Evolutionary conservation across 2,888 invertebrate species (phyloP).

Genomic region (Furcula furcula): DNA sequence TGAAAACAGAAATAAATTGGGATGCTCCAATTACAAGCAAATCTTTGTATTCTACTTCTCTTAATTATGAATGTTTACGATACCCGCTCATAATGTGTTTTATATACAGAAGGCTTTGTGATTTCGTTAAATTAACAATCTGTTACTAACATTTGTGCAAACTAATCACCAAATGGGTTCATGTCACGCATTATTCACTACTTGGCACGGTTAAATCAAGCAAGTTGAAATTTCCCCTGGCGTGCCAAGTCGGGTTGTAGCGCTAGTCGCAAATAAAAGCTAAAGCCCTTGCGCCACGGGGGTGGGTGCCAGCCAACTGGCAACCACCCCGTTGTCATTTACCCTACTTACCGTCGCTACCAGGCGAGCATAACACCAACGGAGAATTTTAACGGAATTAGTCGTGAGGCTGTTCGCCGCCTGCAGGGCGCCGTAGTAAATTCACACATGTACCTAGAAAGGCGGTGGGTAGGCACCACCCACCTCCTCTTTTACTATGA

Average conservation of each 20-base stretch:
- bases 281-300: constrained; percentile 44
- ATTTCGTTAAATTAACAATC: no score
- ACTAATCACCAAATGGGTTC: no score
- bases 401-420: constrained; percentile 63
- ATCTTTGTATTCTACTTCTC: no score
- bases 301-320: constrained; percentile 42
- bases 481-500: constrained; percentile 66
- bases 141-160: no score
- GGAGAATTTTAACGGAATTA: constrained; percentile 81
- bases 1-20: no score
- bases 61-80: no score
- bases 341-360: constrained; percentile 69
- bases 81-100: no score
- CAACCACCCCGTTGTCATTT: constrained; percentile 67
- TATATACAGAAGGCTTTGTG: no score
- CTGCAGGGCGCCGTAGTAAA: constrained; percentile 78
- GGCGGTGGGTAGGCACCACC: constrained; percentile 45
- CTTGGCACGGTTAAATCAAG: constrained; percentile 31
- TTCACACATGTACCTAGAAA: constrained; percentile 62
- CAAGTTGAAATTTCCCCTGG: constrained; percentile 31
- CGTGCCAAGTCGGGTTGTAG: constrained; percentile 49
- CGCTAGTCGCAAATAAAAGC: constrained; percentile 43
- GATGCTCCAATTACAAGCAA: no score
- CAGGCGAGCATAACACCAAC: constrained; percentile 69
- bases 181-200: not conserved